Percentiles rank a stretch among this genome's conserved stretches.
Evolutionary conservation across 2,113 vertebrate species (phyloP).

Genomic region (Acinonyx jubatus): DNA sequence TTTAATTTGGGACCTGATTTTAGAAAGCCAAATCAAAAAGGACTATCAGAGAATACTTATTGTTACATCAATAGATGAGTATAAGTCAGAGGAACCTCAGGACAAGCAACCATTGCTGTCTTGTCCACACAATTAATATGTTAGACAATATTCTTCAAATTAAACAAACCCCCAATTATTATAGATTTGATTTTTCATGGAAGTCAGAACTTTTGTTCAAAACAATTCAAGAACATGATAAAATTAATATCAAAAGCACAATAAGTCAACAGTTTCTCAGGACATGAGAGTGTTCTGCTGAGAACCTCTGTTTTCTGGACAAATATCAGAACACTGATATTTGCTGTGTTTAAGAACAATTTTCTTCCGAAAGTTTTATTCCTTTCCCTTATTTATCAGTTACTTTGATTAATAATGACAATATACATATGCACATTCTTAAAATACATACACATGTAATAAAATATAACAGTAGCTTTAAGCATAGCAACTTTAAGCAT

Average conservation of each 20-base stretch:
- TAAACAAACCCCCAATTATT: background rate
- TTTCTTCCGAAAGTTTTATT: background rate
- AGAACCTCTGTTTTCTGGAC: background rate
- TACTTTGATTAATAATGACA: background rate
- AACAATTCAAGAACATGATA: background rate
- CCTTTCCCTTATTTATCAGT: background rate
- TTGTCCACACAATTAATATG: background rate
- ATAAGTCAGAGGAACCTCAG: background rate
- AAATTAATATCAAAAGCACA: background rate
- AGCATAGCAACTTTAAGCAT: background rate
- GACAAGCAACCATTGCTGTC: background rate
- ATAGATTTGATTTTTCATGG: background rate
- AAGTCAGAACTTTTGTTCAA: background rate
- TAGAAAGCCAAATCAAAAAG: background rate
- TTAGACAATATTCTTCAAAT: background rate
- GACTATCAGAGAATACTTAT: background rate
- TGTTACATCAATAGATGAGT: too few species aligned
- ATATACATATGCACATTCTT: background rate
- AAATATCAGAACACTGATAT: background rate
- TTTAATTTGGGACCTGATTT: background rate
- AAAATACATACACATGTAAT: background rate
- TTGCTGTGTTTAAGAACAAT: background rate
- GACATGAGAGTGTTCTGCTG: background rate
- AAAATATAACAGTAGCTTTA: background rate
- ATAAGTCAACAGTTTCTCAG: background rate